Conservation (phyloP, 2,113 vertebrate species). For the Xiphophorus maculatus region DNA sequence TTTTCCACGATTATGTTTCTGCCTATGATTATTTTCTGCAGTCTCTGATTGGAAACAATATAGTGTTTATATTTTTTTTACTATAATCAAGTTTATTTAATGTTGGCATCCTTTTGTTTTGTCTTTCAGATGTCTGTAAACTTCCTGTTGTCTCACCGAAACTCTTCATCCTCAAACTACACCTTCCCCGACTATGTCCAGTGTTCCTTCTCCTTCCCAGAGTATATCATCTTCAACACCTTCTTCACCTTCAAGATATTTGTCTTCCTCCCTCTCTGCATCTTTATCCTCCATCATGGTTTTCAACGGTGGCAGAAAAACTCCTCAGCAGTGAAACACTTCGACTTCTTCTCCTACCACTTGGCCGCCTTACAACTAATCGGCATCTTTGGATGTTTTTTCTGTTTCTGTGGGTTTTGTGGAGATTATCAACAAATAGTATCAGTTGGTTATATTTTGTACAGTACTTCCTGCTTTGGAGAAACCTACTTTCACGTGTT, state of each 20-base stretch:
- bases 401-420: neutral
- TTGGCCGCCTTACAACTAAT: neutral
- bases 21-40: no score
- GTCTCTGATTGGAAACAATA: no score
- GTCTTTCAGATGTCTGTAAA: neutral
- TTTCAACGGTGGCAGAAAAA: neutral
- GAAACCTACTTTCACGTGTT: neutral
- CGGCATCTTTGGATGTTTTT: neutral
- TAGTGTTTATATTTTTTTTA: no score
- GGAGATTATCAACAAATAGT: neutral
- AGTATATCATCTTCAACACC: neutral
- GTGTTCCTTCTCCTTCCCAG: neutral
- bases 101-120: neutral
- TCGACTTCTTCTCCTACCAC: neutral
- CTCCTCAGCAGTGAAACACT: neutral
- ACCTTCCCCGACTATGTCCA: accelerated
- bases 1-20: no score
- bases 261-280: neutral
- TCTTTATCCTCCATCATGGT: neutral
- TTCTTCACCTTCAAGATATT: neutral
- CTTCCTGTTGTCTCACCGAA: neutral
- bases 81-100: no score
- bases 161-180: no score
- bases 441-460: neutral
- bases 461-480: neutral